Evolutionary conservation across 2,113 vertebrate genomes (phyloP).

Genomic region (Chinchilla lanigera): DNA sequence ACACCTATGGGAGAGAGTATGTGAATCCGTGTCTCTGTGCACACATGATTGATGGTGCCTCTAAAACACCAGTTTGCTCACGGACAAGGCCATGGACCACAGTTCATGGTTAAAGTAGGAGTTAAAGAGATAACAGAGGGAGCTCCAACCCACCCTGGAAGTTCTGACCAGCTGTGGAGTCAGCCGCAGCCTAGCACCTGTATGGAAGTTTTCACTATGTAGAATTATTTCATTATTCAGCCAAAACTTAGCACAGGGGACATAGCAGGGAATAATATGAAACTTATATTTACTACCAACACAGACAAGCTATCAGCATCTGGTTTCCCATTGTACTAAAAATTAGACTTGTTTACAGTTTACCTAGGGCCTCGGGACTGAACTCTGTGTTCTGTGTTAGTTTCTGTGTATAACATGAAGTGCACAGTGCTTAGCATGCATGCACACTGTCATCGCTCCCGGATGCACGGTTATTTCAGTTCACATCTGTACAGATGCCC

Average conservation of each 20-base stretch:
- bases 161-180: neutral
- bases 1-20: neutral
- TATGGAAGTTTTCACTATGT: neutral
- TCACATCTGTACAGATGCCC: neutral
- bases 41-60: neutral
- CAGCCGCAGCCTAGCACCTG: neutral
- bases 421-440: neutral
- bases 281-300: neutral
- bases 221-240: neutral
- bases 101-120: neutral
- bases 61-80: neutral
- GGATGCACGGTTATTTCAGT: neutral
- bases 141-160: neutral
- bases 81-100: neutral
- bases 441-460: neutral
- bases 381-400: neutral
- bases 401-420: neutral
- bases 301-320: neutral
- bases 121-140: neutral
- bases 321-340: neutral
- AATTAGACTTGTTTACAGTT: neutral
- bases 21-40: no score
- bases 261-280: neutral
- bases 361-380: neutral
- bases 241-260: accelerated